phyloP scores from a whole-genome alignment of 2,113 vertebrate genomes.

The Melospiza melodia region DNA sequence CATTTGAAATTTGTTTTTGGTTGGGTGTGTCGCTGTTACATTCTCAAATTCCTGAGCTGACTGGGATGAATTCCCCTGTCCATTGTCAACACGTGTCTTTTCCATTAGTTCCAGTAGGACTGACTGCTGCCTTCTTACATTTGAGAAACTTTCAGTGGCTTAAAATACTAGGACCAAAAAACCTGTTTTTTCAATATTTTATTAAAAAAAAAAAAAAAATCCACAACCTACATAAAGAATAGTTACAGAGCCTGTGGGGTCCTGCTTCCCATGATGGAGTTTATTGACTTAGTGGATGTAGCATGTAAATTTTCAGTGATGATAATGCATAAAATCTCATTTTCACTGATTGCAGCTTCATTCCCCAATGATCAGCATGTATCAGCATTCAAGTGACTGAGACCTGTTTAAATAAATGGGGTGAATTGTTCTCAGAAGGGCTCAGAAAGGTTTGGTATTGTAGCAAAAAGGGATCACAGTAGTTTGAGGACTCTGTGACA shows the following conservation, averaged over 20 bases:
- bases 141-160: neutral
- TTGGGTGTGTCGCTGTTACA: neutral
- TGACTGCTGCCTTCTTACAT: neutral
- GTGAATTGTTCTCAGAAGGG: neutral
- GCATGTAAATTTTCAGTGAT: neutral
- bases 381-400: neutral
- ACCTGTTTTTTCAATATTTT: neutral
- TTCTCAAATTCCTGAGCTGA: slow-evolving; percentile 11
- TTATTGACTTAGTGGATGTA: neutral
- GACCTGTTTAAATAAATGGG: neutral
- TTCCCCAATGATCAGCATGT: neutral
- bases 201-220: neutral
- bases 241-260: neutral
- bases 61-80: neutral
- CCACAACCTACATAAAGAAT: neutral
- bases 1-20: neutral
- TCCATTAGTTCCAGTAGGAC: neutral
- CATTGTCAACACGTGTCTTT: slow-evolving; percentile 20
- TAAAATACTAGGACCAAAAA: neutral
- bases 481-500: neutral
- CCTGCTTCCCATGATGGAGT: neutral
- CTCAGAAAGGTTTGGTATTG: neutral
- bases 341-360: neutral
- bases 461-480: neutral
- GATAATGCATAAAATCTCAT: neutral